Percentiles rank a stretch among this genome's conserved stretches.
Conservation (phyloP, 2,113 vertebrate species). For the Eubucco bourcierii region DNA sequence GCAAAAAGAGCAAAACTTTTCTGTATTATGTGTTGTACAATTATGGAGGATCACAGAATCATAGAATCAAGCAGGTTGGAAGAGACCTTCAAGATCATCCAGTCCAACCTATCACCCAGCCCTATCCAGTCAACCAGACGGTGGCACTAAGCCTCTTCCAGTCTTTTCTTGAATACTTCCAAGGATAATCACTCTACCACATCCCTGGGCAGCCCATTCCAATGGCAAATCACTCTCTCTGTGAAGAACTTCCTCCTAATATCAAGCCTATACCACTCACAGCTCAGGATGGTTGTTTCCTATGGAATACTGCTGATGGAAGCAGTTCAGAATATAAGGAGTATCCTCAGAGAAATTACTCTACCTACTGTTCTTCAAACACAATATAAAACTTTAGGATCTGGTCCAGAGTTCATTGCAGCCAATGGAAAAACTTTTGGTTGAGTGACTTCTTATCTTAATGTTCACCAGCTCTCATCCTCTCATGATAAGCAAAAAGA, state of each 20-base stretch:
- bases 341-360: background rate
- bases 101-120: no score
- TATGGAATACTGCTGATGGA: background rate
- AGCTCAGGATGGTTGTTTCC: background rate
- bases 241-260: no score
- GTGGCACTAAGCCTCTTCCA: no score
- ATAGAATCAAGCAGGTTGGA: no score
- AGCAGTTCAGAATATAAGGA: background rate
- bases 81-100: no score
- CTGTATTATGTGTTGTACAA: background rate
- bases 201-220: no score
- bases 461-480: background rate
- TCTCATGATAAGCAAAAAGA: background rate
- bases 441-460: background rate
- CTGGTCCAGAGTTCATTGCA: background rate
- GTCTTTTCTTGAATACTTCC: no score
- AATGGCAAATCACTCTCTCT: no score
- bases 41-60: background rate
- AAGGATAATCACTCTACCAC: no score
- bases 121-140: no score
- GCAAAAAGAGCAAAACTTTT: background rate
- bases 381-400: background rate
- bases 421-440: background rate
- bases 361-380: background rate
- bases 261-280: no score